Conservation (phyloP, 2,797 vertebrate genomes). For the Poecilia velifera region DNA sequence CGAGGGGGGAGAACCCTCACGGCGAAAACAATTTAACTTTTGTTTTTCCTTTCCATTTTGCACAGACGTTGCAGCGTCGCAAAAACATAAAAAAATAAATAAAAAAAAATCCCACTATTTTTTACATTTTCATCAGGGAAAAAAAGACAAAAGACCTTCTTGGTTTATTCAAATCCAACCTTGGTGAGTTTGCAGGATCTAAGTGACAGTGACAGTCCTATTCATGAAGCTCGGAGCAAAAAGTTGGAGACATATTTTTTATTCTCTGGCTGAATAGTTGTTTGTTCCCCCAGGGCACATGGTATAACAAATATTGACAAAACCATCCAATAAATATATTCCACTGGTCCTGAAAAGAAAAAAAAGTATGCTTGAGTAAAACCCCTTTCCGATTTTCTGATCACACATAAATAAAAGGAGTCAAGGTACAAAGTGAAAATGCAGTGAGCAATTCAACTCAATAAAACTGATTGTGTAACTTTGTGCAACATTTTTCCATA, state of each 20-base stretch:
- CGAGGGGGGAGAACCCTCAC: background rate
- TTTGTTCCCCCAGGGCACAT: background rate
- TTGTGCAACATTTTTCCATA: background rate
- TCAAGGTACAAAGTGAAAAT: background rate
- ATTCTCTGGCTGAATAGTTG: background rate
- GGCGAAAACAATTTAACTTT: background rate
- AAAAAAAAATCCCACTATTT: background rate
- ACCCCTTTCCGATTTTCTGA: background rate
- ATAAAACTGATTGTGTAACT: background rate
- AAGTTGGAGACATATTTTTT: background rate
- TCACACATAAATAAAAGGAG: background rate
- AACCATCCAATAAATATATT: background rate
- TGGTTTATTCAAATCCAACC: background rate
- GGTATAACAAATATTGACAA: background rate
- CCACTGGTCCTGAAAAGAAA: background rate
- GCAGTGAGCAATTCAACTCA: background rate
- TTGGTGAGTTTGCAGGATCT: slow-evolving; percentile 1
- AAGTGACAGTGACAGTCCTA: background rate
- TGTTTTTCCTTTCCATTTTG: background rate
- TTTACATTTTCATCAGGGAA: background rate
- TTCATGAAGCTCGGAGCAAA: background rate
- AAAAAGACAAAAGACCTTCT: background rate
- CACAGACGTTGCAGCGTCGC: background rate
- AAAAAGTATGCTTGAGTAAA: background rate
- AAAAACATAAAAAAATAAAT: background rate